These are phyloP conservation scores for Erythrolamprus reginae DNA, from an alignment of 2,113 vertebrate genomes.

Conservation along the genomic window DNA sequence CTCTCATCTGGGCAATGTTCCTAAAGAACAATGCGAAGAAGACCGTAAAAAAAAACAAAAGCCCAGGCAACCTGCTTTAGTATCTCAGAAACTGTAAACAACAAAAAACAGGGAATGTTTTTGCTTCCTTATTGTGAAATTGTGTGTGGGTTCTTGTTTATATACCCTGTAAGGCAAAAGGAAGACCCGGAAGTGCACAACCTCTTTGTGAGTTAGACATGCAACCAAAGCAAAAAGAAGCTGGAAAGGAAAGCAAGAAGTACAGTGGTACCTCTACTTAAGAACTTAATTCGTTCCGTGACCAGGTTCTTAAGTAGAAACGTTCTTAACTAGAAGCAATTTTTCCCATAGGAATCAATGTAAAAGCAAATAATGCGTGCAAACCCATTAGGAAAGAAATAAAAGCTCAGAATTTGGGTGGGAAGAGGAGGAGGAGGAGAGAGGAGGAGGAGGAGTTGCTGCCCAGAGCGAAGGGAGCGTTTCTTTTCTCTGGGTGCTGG, in stretches of 20 bases:
- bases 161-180: background rate
- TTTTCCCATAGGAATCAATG: no score
- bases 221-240: constrained; percentile 26
- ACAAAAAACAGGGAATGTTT: background rate
- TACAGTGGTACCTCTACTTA: no score
- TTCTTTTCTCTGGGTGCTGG: no score
- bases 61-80: constrained; percentile 15
- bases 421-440: no score
- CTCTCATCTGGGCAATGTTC: background rate
- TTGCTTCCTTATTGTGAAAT: background rate
- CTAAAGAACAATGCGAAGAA: background rate
- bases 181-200: constrained; percentile 14
- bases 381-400: no score
- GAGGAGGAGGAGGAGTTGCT: no score
- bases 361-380: no score
- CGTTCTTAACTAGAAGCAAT: no score
- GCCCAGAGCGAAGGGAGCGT: no score
- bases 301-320: no score
- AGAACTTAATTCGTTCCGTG: no score
- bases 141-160: background rate
- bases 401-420: no score
- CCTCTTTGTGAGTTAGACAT: constrained; percentile 18
- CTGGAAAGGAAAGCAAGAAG: background rate
- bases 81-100: constrained; percentile 31
- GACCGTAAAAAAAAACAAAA: constrained; percentile 36